These are phyloP conservation scores for Hyperopisus bebe DNA, from an alignment of 2,113 vertebrate species.

Conservation along the genomic window DNA sequence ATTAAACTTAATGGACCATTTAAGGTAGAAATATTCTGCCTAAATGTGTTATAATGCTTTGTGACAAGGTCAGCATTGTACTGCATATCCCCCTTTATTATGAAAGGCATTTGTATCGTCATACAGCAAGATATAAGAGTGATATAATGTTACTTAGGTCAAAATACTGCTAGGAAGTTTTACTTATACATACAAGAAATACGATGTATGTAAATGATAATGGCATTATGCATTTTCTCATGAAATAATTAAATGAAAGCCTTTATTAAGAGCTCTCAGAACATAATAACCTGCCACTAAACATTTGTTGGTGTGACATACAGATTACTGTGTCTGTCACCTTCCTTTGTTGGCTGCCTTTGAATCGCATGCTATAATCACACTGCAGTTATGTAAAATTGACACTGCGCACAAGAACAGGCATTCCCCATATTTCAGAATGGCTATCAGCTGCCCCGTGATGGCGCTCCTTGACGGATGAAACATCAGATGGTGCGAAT, in stretches of 20 bases:
- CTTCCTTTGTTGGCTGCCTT: constrained; percentile 45
- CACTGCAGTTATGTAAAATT: constrained; percentile 39
- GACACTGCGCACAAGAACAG: constrained; percentile 38
- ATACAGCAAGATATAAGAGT: neutral
- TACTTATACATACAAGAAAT: neutral
- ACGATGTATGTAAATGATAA: neutral
- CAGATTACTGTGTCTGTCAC: constrained; percentile 38
- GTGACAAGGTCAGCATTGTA: constrained; percentile 2
- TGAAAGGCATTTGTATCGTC: neutral
- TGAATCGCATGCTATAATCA: constrained; percentile 33
- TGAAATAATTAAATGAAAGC: neutral
- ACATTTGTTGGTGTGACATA: constrained; percentile 20
- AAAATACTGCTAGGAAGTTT: neutral
- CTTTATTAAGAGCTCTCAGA: constrained; percentile 33
- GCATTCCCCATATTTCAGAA: neutral
- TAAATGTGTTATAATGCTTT: neutral
- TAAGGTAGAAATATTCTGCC: neutral
- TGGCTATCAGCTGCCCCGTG: neutral
- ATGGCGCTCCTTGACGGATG: neutral
- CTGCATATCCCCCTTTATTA: neutral
- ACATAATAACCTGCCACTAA: constrained; percentile 16
- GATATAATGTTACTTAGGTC: neutral
- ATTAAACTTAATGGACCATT: constrained; percentile 32
- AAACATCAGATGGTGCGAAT: neutral
- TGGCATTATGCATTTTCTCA: constrained; percentile 2